These are phyloP conservation scores for Cladopsammia gracilis DNA, from an alignment of 64 coral and sea anemone species.

Conservation along the genomic window DNA sequence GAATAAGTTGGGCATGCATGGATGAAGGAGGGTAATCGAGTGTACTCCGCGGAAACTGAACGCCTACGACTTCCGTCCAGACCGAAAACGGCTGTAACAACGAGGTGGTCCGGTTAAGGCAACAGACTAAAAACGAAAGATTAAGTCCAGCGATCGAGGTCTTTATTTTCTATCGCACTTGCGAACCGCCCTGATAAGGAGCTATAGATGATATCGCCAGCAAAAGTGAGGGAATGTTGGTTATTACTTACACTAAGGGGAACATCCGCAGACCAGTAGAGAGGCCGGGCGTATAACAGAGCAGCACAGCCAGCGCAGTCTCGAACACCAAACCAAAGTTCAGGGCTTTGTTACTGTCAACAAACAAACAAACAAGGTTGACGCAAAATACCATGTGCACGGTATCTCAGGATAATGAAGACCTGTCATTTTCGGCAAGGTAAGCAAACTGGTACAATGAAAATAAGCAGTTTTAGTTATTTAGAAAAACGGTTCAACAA, in stretches of 20 bases:
- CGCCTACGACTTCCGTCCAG: too few species aligned
- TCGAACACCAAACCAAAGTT: slow-evolving; percentile 92
- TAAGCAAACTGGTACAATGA: background rate
- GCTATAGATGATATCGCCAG: too few species aligned
- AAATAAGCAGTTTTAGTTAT: too few species aligned
- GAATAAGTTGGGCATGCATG: background rate
- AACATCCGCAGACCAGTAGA: slow-evolving; percentile 82
- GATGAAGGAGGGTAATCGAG: background rate
- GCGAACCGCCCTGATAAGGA: too few species aligned
- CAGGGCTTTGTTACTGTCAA: slow-evolving; percentile 64
- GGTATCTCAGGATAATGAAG: too few species aligned
- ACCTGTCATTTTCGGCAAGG: background rate
- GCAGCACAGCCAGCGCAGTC: slow-evolving; percentile 71
- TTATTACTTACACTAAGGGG: slow-evolving; percentile 78
- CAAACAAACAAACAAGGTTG: background rate
- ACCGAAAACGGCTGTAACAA: too few species aligned
- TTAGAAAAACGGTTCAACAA: too few species aligned
- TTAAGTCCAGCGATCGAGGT: too few species aligned
- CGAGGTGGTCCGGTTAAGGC: too few species aligned
- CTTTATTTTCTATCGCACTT: too few species aligned
- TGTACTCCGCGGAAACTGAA: background rate
- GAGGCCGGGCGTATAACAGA: slow-evolving; percentile 88
- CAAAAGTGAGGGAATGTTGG: too few species aligned
- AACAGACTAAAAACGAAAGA: too few species aligned
- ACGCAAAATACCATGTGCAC: background rate